Percentiles rank a stretch among this genome's conserved stretches.
Conservation (phyloP, 2,113 vertebrate genomes). For the Scomber colias region DNA sequence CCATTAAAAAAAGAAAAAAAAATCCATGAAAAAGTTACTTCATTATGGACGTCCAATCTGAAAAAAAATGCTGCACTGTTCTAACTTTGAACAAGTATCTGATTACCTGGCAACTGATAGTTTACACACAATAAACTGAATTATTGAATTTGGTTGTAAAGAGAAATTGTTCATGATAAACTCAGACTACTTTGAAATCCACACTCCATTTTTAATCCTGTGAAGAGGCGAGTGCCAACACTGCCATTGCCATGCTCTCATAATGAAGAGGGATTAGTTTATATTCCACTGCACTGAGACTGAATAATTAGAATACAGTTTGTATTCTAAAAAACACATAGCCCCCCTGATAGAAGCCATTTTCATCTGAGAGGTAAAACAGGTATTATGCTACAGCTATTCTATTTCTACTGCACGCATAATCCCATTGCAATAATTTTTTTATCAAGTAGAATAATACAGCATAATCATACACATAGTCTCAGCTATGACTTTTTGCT, state of each 20-base stretch:
- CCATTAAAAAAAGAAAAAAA: conserved; percentile 37
- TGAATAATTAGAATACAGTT: conserved; percentile 15
- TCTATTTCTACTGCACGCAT: too few relatives aligned
- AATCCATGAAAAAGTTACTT: conserved; percentile 65
- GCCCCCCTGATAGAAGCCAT: not conserved
- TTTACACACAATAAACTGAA: conserved; percentile 17
- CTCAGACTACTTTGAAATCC: conserved; percentile 30
- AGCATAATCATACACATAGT: too few relatives aligned
- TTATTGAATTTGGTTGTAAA: conserved; percentile 34
- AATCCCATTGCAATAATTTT: too few relatives aligned
- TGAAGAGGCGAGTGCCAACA: conserved; percentile 47
- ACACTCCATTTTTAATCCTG: conserved; percentile 19
- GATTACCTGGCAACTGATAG: conserved; percentile 31
- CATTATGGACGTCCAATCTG: conserved; percentile 61
- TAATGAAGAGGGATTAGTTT: conserved; percentile 59
- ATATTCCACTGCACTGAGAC: conserved; percentile 35
- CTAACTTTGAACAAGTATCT: conserved; percentile 49
- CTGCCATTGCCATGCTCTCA: conserved; percentile 42
- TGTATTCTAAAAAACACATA: not conserved
- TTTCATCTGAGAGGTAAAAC: not conserved
- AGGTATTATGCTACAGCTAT: not conserved
- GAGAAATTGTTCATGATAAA: conserved; percentile 35
- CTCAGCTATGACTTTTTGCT: too few relatives aligned
- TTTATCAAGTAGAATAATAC: too few relatives aligned
- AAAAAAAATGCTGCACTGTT: conserved; percentile 47